These are phyloP conservation scores for Ophion costatus DNA, from an alignment of 2,888 invertebrate genomes.

Conservation along the genomic window DNA sequence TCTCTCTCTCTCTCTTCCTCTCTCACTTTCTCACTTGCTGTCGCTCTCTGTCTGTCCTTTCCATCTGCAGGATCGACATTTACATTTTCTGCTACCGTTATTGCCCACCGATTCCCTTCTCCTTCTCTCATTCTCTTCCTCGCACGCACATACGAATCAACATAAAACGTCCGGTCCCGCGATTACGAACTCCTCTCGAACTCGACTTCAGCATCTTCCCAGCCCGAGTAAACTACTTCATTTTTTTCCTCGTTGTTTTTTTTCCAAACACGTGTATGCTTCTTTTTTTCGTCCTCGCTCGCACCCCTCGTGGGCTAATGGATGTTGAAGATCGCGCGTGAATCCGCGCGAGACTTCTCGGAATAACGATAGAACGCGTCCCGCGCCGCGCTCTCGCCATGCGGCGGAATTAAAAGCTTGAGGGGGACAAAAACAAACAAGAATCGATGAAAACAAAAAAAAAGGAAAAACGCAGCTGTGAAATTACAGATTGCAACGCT, in stretches of 20 bases:
- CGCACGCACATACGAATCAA: conserved; percentile 60
- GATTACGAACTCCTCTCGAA: conserved; percentile 39
- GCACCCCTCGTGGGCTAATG: conserved; percentile 35
- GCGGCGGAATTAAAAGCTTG: conserved; percentile 21
- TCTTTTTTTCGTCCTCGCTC: conserved; percentile 44
- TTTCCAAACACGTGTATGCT: conserved; percentile 47
- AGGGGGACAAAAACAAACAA: not conserved
- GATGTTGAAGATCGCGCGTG: conserved; percentile 55
- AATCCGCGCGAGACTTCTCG: conserved; percentile 28
- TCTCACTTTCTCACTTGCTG: conserved; percentile 27
- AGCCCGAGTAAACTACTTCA: conserved; percentile 49
- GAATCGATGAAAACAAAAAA: not conserved
- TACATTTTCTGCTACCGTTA: conserved; percentile 81
- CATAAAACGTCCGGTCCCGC: conserved; percentile 60
- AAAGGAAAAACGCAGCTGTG: not conserved
- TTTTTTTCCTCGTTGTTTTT: conserved; percentile 40
- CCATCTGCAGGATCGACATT: conserved; percentile 78
- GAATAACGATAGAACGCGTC: conserved; percentile 22
- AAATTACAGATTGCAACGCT: not conserved
- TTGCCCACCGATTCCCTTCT: conserved; percentile 67
- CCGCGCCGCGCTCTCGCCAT: not conserved
- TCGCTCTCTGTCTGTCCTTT: conserved; percentile 32
- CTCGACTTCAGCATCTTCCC: conserved; percentile 46
- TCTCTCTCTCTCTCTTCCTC: not conserved
- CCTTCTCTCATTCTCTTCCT: conserved; percentile 10